Percentiles rank a stretch among this genome's conserved stretches.
These are phyloP conservation scores for Neotoma lepida DNA, from an alignment of 2,113 vertebrate species.

Conservation along the genomic window DNA sequence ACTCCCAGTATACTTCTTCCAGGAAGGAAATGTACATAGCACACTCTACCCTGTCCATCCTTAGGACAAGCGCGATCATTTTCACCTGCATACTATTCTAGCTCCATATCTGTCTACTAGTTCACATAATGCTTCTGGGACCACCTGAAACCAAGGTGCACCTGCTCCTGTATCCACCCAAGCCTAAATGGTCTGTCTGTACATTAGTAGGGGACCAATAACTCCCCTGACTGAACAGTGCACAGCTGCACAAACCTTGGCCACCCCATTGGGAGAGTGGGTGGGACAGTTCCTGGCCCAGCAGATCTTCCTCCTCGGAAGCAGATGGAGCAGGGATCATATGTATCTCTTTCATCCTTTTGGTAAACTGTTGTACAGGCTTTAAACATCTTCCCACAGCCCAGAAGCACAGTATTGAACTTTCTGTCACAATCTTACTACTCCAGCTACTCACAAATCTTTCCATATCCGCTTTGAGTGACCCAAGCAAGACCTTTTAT, in stretches of 20 bases:
- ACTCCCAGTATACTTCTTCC: background rate
- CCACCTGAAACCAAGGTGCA: background rate
- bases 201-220: background rate
- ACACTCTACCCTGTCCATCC: background rate
- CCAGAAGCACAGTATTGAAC: background rate
- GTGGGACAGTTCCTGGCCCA: background rate
- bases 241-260: background rate
- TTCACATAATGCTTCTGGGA: background rate
- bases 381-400: background rate
- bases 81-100: background rate
- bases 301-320: background rate
- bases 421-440: background rate
- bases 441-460: background rate
- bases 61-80: background rate
- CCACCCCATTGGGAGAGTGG: background rate
- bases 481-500: background rate
- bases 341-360: background rate
- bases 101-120: background rate
- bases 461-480: background rate
- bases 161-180: background rate
- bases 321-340: background rate
- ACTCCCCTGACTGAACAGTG: background rate
- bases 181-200: background rate
- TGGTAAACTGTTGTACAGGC: too few relatives aligned
- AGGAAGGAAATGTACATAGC: background rate